Evolutionary conservation across 2,797 vertebrate genomes (phyloP).

Genomic region (Phoxinus dragarum): DNA sequence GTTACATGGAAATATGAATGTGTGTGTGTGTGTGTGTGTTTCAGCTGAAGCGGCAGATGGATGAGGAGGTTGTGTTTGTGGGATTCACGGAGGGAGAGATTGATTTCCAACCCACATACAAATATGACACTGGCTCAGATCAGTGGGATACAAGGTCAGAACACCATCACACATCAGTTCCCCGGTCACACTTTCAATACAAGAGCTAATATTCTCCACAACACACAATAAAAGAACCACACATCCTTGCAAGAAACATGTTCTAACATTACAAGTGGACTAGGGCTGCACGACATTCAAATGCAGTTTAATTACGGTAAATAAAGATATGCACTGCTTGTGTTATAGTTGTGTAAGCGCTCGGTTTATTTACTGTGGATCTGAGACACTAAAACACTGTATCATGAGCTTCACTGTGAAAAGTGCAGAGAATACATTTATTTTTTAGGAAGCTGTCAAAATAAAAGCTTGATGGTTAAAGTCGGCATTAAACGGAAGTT

Average conservation of each 20-base stretch:
- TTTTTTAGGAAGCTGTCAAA: not conserved
- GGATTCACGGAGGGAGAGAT: slow-evolving; percentile 92
- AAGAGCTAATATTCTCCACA: not conserved
- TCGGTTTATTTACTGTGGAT: too few species aligned
- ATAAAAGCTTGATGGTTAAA: not conserved
- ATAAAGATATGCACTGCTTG: too few species aligned
- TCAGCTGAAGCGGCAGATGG: slow-evolving; percentile 91
- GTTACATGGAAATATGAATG: not conserved
- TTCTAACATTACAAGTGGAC: not conserved
- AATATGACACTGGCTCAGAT: slow-evolving; percentile 93
- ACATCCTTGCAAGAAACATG: not conserved
- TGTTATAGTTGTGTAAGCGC: too few species aligned
- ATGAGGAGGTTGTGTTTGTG: slow-evolving; percentile 86
- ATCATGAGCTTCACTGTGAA: not conserved
- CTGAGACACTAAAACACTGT: too few species aligned
- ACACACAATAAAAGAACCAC: not conserved
- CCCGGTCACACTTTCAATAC: not conserved
- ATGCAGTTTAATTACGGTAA: not conserved
- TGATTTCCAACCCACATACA: slow-evolving; percentile 96
- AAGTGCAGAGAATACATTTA: not conserved
- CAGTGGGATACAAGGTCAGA: slow-evolving; percentile 95
- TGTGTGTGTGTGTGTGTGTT: slow-evolving; percentile 42
- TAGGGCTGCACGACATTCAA: not conserved
- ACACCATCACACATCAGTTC: not conserved
- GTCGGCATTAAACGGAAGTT: too few species aligned